phyloP scores from a whole-genome alignment of 2,888 invertebrate genomes.

The Apotomis capreana region DNA sequence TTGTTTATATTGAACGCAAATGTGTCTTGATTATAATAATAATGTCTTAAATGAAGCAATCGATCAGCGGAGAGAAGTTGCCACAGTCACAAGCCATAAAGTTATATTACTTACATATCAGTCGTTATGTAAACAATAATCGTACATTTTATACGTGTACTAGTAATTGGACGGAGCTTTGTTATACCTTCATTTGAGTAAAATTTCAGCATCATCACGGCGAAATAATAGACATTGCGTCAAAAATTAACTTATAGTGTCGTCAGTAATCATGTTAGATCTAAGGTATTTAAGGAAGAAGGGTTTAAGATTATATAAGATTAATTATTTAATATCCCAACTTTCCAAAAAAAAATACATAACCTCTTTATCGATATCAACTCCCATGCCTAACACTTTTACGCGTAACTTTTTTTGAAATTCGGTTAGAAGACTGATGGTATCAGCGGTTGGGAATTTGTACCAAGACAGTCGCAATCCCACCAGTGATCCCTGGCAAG shows the following conservation, averaged over 20 bases:
- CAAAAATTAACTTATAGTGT: no score
- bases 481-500: conserved; percentile 74
- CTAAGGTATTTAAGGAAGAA: no score
- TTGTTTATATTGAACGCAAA: conserved; percentile 27
- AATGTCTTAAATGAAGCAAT: conserved; percentile 21
- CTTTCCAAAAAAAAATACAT: not conserved
- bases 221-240: no score
- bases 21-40: conserved; percentile 28
- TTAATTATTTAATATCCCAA: no score
- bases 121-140: not conserved
- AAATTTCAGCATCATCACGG: no score
- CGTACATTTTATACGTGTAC: not conserved
- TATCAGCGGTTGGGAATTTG: conserved; percentile 73
- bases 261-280: no score
- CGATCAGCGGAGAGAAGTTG: conserved; percentile 17
- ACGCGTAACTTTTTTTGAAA: conserved; percentile 61
- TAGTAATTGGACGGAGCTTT: no score
- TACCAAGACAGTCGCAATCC: conserved; percentile 67
- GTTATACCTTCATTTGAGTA: no score
- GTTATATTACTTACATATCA: not conserved
- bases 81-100: not conserved
- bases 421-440: conserved; percentile 70
- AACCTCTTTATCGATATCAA: conserved; percentile 27
- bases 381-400: conserved; percentile 8
- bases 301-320: no score